Percentiles rank a stretch among this genome's conserved stretches.
phyloP scores from a whole-genome alignment of 2,888 invertebrate species.

The Drosophila cracens region DNA sequence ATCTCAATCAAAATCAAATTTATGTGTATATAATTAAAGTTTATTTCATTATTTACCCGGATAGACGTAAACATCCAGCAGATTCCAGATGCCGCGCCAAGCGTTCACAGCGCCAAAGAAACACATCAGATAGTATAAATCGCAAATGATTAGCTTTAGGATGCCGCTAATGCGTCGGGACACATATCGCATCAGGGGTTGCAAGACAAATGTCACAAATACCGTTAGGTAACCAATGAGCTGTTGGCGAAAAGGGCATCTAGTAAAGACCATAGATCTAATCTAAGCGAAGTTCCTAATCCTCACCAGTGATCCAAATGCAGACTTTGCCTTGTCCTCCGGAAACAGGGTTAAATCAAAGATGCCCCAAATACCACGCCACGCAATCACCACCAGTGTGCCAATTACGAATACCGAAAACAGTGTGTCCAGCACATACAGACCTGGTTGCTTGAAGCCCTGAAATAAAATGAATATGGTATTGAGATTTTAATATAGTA shows the following conservation, averaged over 20 bases:
- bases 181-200: conserved; percentile 90
- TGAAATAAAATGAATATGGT: conserved; percentile 76
- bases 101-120: conserved; percentile 94
- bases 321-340: conserved; percentile 88
- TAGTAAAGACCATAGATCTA: not conserved
- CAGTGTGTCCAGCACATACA: conserved; percentile 93
- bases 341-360: conserved; percentile 93
- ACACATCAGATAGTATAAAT: conserved; percentile 91
- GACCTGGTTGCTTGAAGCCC: conserved; percentile 89
- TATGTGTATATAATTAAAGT: not conserved
- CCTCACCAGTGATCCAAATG: conserved; percentile 92
- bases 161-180: conserved; percentile 89
- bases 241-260: conserved; percentile 50
- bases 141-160: conserved; percentile 89
- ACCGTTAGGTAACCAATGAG: conserved; percentile 90
- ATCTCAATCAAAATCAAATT: not conserved
- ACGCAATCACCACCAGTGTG: conserved; percentile 93
- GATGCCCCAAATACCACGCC: conserved; percentile 94
- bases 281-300: too few species aligned
- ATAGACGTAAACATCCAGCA: conserved; percentile 91
- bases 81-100: conserved; percentile 94
- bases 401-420: conserved; percentile 94
- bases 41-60: conserved; percentile 86
- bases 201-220: conserved; percentile 90
- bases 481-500: not conserved